Evolutionary conservation across 1,140 invertebrate genomes (phyloP).

Genomic region (Colletes gigas): DNA sequence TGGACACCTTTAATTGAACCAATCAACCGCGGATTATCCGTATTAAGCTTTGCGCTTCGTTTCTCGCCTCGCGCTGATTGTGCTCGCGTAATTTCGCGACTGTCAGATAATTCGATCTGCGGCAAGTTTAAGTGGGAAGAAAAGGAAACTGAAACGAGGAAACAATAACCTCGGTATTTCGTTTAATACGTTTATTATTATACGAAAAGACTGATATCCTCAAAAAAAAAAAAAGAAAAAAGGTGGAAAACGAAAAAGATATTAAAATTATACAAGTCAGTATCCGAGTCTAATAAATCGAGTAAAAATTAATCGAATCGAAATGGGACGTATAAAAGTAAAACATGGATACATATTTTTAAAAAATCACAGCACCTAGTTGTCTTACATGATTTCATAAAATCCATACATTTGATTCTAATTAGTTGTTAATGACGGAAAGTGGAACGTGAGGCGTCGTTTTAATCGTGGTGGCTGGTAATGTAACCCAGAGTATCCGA

Average conservation of each 20-base stretch:
- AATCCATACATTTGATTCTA: too few species aligned
- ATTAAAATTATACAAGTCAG: too few species aligned
- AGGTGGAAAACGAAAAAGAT: too few species aligned
- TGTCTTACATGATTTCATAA: too few species aligned
- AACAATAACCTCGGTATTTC: not conserved
- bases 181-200: not conserved
- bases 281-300: too few species aligned
- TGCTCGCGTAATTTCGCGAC: slow-evolving; percentile 56
- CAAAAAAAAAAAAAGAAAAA: not conserved
- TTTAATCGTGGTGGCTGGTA: not conserved
- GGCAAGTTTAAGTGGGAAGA: slow-evolving; percentile 40
- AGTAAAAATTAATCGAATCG: too few species aligned
- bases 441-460: not conserved
- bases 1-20: slow-evolving; percentile 72
- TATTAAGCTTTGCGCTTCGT: slow-evolving; percentile 71
- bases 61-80: slow-evolving; percentile 65
- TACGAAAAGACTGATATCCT: not conserved
- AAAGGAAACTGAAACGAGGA: not conserved
- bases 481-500: not conserved
- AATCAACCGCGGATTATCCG: slow-evolving; percentile 74
- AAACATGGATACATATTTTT: too few species aligned
- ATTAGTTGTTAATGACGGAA: too few species aligned
- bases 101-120: slow-evolving; percentile 57
- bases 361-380: too few species aligned
- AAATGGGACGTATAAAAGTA: too few species aligned